A percentile compares a stretch with the other conserved stretches of the same genome.
These are phyloP conservation scores for Syngnathus floridae DNA, from an alignment of 2,113 vertebrate genomes.

Conservation along the genomic window DNA sequence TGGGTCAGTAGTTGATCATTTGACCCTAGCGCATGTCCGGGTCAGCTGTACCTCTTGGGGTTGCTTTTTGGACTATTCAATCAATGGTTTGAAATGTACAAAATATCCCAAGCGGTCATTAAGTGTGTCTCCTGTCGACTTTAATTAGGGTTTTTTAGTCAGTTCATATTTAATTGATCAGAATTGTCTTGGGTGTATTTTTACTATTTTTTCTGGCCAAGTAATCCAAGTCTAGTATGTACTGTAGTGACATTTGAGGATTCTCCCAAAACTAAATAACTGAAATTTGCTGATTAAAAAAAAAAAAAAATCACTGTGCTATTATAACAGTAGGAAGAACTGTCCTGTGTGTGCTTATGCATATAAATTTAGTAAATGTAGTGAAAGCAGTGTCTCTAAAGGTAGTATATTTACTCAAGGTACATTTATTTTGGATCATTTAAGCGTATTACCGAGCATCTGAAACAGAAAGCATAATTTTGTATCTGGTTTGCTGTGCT, in stretches of 20 bases:
- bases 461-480: not conserved
- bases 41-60: constrained; percentile 11
- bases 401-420: not conserved
- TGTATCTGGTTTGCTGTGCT: not conserved
- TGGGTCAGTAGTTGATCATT: constrained; percentile 30
- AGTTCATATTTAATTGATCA: too few relatives aligned
- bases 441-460: not conserved
- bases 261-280: not conserved
- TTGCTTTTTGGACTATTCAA: constrained; percentile 10
- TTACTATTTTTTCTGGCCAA: not conserved
- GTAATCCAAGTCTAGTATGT: not conserved
- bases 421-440: not conserved
- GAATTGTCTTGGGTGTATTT: not conserved
- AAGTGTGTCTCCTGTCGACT: not conserved
- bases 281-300: not conserved
- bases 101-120: not conserved
- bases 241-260: not conserved
- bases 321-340: not conserved
- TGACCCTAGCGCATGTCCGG: constrained; percentile 36
- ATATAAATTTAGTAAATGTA: not conserved
- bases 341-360: not conserved
- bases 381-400: not conserved
- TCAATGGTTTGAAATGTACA: constrained; percentile 9
- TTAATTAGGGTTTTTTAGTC: constrained; percentile 6
- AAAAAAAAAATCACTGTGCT: not conserved